Conservation (phyloP, 2,113 vertebrate genomes). For the Gasterosteus nipponicus region DNA sequence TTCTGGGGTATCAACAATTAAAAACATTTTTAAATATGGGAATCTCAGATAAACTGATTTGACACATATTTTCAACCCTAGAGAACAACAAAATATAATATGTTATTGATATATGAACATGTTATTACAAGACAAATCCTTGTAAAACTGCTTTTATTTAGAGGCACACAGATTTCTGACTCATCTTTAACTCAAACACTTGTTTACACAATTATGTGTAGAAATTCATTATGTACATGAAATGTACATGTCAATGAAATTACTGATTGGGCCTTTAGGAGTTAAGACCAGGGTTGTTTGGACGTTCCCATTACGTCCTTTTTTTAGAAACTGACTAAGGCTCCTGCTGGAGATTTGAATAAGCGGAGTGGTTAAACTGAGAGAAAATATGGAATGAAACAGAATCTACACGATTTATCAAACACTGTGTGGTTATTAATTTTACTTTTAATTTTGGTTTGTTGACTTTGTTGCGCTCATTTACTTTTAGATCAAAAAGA, state of each 20-base stretch:
- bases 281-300: constrained; percentile 37
- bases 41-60: background rate
- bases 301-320: constrained; percentile 61
- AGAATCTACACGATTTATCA: constrained; percentile 39
- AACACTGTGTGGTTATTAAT: constrained; percentile 13
- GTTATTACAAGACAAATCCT: background rate
- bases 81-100: background rate
- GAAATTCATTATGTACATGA: background rate
- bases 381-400: constrained; percentile 36
- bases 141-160: background rate
- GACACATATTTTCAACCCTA: background rate
- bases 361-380: constrained; percentile 33
- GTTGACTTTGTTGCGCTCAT: constrained; percentile 45
- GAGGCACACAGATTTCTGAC: background rate
- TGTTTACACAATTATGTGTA: background rate
- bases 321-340: constrained; percentile 56
- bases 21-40: background rate
- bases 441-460: constrained; percentile 50
- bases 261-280: constrained; percentile 31
- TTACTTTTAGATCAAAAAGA: constrained; percentile 23
- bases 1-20: background rate
- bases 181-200: background rate
- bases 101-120: background rate
- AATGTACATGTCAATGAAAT: background rate
- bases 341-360: constrained; percentile 51